Evolutionary conservation across 2,888 invertebrate genomes (phyloP).

Genomic region (Scaptomyza reducta): DNA sequence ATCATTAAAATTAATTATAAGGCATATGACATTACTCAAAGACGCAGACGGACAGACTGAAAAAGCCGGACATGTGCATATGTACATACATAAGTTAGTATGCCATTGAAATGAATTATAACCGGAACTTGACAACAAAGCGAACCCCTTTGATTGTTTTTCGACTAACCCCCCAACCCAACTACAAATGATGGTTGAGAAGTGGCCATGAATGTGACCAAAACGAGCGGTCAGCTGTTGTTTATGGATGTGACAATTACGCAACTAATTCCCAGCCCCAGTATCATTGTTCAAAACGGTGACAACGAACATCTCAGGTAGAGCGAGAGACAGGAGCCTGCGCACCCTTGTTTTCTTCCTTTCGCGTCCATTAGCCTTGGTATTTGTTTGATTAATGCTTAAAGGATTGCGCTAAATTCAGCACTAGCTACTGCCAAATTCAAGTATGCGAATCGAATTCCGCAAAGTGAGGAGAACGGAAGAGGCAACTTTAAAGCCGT

Average conservation of each 20-base stretch:
- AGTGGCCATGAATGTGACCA: background rate
- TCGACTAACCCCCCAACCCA: background rate
- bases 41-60: constrained; percentile 16
- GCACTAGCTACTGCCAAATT: no score
- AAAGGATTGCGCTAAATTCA: background rate
- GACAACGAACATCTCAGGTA: constrained; percentile 5
- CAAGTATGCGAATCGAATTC: constrained; percentile 3
- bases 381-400: background rate
- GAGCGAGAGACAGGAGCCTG: background rate
- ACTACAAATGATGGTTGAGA: background rate
- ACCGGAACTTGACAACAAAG: constrained; percentile 15
- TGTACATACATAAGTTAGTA: background rate
- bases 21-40: constrained; percentile 15
- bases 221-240: constrained; percentile 4
- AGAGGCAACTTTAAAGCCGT: constrained; percentile 6
- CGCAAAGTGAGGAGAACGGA: background rate
- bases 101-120: constrained; percentile 15
- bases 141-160: constrained; percentile 8
- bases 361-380: background rate
- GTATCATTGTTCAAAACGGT: background rate
- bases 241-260: background rate
- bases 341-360: background rate
- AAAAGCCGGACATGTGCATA: constrained; percentile 1
- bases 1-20: constrained; percentile 69
- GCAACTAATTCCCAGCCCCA: background rate